Percentiles rank a stretch among this genome's conserved stretches.
phyloP scores from a whole-genome alignment of 2,797 vertebrate species.

The Hypotaenidia okinawae region DNA sequence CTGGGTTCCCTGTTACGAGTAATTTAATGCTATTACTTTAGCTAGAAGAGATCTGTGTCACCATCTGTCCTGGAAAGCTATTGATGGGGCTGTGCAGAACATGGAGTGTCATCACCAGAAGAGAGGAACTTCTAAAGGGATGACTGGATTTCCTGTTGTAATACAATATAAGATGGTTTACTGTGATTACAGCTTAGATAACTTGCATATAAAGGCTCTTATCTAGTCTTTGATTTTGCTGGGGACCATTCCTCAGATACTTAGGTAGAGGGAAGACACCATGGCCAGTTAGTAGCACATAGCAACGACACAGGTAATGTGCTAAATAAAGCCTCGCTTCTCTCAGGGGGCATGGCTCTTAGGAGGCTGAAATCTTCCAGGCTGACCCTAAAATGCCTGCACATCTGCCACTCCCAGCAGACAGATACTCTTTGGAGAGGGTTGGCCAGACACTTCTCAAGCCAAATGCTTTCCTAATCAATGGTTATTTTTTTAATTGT shows the following conservation, averaged over 20 bases:
- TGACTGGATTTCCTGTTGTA: slow-evolving; percentile 56
- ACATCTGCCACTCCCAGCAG: neutral
- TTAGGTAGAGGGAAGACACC: neutral
- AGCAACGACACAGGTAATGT: neutral
- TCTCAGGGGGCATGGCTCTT: fast-evolving
- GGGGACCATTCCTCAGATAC: neutral
- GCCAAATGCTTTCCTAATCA: neutral
- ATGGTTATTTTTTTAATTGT: slow-evolving; percentile 30
- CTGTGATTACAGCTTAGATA: neutral
- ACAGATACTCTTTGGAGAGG: neutral
- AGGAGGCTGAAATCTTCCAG: neutral
- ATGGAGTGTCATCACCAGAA: slow-evolving; percentile 38
- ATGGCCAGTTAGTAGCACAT: neutral
- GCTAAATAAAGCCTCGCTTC: neutral
- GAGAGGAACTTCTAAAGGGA: slow-evolving; percentile 29
- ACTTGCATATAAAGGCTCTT: neutral
- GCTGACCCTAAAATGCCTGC: neutral
- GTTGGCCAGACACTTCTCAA: neutral
- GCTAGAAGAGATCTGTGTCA: slow-evolving; percentile 72
- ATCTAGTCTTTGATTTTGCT: neutral
- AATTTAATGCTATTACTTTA: slow-evolving; percentile 76
- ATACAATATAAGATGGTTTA: slow-evolving; percentile 32
- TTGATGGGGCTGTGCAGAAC: slow-evolving; percentile 40
- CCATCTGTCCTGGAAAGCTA: slow-evolving; percentile 73
- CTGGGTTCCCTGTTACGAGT: slow-evolving; percentile 70